Evolutionary conservation across 2,888 invertebrate species (phyloP), one percentile per base, ranked within the genome.

Genomic region (Schizaphis graminum): DNA sequence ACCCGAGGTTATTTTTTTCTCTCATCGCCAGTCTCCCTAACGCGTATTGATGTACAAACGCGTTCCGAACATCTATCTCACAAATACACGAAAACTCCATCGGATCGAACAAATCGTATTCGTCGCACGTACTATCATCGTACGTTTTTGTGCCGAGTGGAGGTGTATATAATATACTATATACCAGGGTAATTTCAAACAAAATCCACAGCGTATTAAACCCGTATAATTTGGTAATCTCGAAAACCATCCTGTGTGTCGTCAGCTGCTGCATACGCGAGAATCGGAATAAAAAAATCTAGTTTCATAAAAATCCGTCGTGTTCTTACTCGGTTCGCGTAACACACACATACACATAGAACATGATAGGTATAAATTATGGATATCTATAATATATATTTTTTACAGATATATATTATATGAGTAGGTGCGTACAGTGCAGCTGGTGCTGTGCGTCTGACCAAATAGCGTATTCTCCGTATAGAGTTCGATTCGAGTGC

Each of bases 211-310:
- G 88, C 89, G n/a, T 44, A 88, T 77, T 93, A 88, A 88, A 93
- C 77, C 88, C 28, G 89, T 89, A 93, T 77, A 88, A 89, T 88
- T 88, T 11, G 92, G 88, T 92, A 21, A 92, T 93, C 56, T 93
- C n/a, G 24, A 92, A 92, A 88, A 56, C 35, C 86, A 24, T 91
- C n/a, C n/a, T 16, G 49, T 35, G 77, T 77, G 49, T 77, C 53
- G 53, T 28, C 56, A 41, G 57, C 89, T 56, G 56, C 1, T 3
- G 88, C 49, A 53, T 28, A 16, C n/a, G 28, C 35, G 26, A 87
- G 49, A n/a, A 87, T 49, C n/a, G 87, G 7, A 47, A 90, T 47
- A 90, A 67, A 61, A 61, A 61, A 90, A 47, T 90, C 89, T 26
- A 21, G 89, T 67, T 61, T 90, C n/a, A 61, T 47, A 90, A 28